Evolutionary conservation across 2,113 vertebrate genomes (phyloP), one percentile per base, ranked within the genome.

Genomic region (Platichthys stellatus): DNA sequence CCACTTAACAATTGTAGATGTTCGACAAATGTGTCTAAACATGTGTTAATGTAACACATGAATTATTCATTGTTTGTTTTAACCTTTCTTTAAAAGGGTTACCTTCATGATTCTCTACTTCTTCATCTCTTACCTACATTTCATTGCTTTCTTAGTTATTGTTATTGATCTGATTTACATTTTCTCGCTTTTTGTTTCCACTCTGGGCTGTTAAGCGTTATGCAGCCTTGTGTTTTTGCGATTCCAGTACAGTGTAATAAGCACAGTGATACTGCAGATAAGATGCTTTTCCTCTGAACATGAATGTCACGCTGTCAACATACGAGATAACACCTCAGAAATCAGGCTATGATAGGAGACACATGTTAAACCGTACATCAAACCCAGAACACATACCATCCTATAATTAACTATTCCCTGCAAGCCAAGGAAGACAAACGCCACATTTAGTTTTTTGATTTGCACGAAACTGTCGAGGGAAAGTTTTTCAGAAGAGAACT

Each of bases 361-460:
- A 12, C 54, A 40, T 40, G 54, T 64, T 83, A 72, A 82, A 85
- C 62, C 71, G 65, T 7, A 69, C 75, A 79, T 80, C 73, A 82
- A 54, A 79, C 62, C 43, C 24, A 58, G 45, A 84, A 75, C 21
- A 49, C 76, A 82, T 57, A 65, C 72, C 11, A 2, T 69, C 59
- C 74, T 83, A 72, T 89, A 82, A 91, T 92, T 83, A 91, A 79
- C 80, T 69, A 83, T 53, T 85, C 90, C 81, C 85, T 15, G 21
- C 28, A 69, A 83, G 80, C 74, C 65, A 5, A 66, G 58, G 3
- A 70, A 74, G 61, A 89, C 83, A 91, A 89, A 88, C 3, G 23
- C 76, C 78, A 87, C 80, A 76, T 82, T 91, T 82, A 85, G 81
- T 72, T 2, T 89, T 88, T 74, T 89, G 86, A 90, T 88, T 89